Evolutionary conservation across 2,797 vertebrate species (phyloP), one percentile per base, ranked within the genome.

Genomic region (Setipinna tenuifilis): DNA sequence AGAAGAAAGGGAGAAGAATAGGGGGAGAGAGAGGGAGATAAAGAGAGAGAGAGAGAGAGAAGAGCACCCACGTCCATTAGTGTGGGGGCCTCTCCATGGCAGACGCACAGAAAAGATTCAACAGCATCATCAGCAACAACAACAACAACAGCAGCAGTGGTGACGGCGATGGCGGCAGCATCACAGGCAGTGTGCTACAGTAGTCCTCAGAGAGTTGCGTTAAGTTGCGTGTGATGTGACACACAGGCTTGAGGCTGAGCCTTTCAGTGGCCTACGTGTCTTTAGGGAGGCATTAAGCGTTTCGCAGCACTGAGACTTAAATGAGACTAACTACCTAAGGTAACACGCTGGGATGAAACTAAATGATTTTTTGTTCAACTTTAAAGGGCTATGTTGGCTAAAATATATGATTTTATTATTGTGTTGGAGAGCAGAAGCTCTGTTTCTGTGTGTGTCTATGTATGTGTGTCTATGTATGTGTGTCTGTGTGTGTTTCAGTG

Each of bases 1-100:
- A 54, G 50, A 14, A 54, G 46, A 54, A 14, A 54, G 46, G 54
- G 81, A 28, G n/a, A n/a, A 23, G 35, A 17, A 6, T 4, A 28
- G 31, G 12, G 25, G 21, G 31, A 65, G 41, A n/a, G 16, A 85
- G 71, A 85, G 46, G 46, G 59, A 83, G 62, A 44, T 25, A 71
- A 7, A 19, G 50, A 83, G 78, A 17, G 25, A 58, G 0, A 35
- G 14, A 31, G 48, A 7, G 10, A 28, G 28, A 59, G 3, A 46
- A 82, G 61, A 65, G 46, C 50, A 68, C n/a, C 35, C 14, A 54
- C 50, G 9, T 54, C 50, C 50, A 58, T 81, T 41, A 81, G 57
- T 21, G 11, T 21, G 23, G n/a, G 31, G 84, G 16, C 21, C 62
- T 62, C 81, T 61, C 75, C 61, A 23, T 6, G 4, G 7, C 10